Base-by-base conservation (phyloP, 2,113 vertebrate species). In the Gavialis gangeticus region DNA sequence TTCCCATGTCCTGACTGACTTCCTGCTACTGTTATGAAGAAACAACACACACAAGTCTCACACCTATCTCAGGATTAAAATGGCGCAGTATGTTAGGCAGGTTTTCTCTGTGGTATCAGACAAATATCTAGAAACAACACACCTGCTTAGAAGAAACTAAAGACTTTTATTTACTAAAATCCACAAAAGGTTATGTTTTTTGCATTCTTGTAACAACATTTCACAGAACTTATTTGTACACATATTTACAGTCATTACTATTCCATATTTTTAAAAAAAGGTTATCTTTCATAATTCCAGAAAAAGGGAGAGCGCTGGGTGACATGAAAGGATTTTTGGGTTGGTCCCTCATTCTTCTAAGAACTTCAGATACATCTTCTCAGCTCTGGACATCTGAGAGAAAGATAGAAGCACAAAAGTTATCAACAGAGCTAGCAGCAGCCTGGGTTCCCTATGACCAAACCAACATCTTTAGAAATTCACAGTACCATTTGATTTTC, bases 201-300 rank as follows among this genome's bases (percentile, higher is more conserved):
- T 54, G 57, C 95, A 75, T 90, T 80, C 89, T 91, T 92, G 69
- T 67, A 91, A 28, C 84, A 94, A 79, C 63, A n/a, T 94, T 94
- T 62, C 89, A 93, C 93, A 96, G 91, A 95, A 18, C 18, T 90
- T 94, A 81, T 87, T 96, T 96, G 17, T 96, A 97, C 94, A 96
- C 56, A 79, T 97, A 97, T 97, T 96, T 97, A 97, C 97, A 97
- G 95, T 90, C 73, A 64, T 90, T 87, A 78, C 6, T 18, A 19
- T 54, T 88, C 56, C 84, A 90, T 75, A 79, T 54, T 95, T 90
- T 83, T 79, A 76, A 56, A 25, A 75, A n/a, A 1, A 15, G 46
- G 12, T 73, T 4, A 3, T 73, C 28, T 95, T 96, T 97, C 93
- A 95, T 87, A 94, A 46, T 46, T 46, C 46, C 46, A 46, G 46